phyloP scores from a whole-genome alignment of 1,140 invertebrate genomes.

The Drosophila azteca region DNA sequence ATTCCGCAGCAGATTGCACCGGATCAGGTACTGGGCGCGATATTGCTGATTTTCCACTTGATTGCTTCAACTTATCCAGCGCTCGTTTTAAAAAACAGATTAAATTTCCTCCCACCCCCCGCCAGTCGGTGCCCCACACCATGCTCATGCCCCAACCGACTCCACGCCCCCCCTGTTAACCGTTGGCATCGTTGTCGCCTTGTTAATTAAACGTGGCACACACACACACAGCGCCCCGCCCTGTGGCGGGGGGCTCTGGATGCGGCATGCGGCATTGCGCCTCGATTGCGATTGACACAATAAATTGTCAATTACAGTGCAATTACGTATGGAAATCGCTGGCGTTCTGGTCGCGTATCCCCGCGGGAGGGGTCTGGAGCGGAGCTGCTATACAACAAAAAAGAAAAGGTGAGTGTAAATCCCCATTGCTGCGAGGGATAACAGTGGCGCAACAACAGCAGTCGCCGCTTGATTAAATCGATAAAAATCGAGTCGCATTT shows the following conservation, averaged over 20 bases:
- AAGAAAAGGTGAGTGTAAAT: slow-evolving; percentile 21
- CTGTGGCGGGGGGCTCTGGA: slow-evolving; percentile 16
- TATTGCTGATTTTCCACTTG: slow-evolving; percentile 54
- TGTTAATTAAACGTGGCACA: slow-evolving; percentile 79
- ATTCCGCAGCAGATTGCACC: slow-evolving; percentile 16
- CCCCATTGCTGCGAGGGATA: neutral
- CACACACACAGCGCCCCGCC: slow-evolving; percentile 16
- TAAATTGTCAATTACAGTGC: slow-evolving; percentile 82
- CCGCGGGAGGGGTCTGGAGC: slow-evolving; percentile 27
- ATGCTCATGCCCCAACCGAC: neutral
- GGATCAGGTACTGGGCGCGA: slow-evolving; percentile 32
- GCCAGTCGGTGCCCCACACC: slow-evolving; percentile 1
- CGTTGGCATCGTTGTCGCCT: slow-evolving; percentile 70
- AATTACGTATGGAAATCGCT: slow-evolving; percentile 81
- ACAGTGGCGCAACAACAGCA: slow-evolving; percentile 13
- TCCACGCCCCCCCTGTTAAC: slow-evolving; percentile 26
- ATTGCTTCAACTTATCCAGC: slow-evolving; percentile 55
- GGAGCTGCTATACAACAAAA: slow-evolving; percentile 23
- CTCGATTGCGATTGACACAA: slow-evolving; percentile 81
- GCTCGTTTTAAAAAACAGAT: slow-evolving; percentile 65
- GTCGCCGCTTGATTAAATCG: slow-evolving; percentile 75
- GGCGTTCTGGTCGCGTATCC: slow-evolving; percentile 17
- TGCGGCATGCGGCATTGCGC: slow-evolving; percentile 68
- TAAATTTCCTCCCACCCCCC: slow-evolving; percentile 48
- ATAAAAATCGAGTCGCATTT: slow-evolving; percentile 78